Base-by-base conservation (phyloP, 2,888 invertebrate species). In the Machimus atricapillus region DNA sequence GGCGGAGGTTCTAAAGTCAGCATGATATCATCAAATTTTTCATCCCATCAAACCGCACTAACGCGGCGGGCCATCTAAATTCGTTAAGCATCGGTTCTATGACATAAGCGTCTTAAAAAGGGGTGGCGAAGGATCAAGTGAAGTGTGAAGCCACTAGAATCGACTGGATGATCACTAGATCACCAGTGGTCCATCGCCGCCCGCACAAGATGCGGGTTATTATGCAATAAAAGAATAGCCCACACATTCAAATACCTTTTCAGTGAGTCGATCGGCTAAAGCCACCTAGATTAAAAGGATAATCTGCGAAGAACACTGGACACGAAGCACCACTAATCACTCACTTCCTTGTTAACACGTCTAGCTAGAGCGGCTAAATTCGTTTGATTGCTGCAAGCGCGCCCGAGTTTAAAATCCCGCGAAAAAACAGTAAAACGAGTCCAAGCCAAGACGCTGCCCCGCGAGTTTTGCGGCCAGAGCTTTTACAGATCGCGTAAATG, bases 281-380 rank as follows among this genome's bases (percentile, higher is more conserved):
- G 31, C 43, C 78, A 78, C 37, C 23, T 27, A 19, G 81, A 40
- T 27, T 16, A 81, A 56, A 81, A 43, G 81, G 52, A 81, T 78
- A 78, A 78, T 78, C 4, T 27, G 34, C 34, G 37, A 34, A 76
- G 76, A 37, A 19, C 76, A 76, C 34, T 76, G 14, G 37, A 76
- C 6, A 34, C 16, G 34, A 46, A 76, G 34, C 78, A 78, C 78
- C 27, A 56, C 81, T 81, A 81, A 81, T 81, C 46, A 52, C 81
- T 81, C 52, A 56, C 56, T 81, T 81, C 81, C 81, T 81, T 46
- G 27, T 81, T 81, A 81, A 52, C 81, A 52, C 81, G 81, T 56
- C 81, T n/a, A 56, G 52, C 81, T 81, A 81, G 52, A 46, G 56
- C 78, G 78, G 43, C 78, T 78, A 78, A 78, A 78, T 78, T 43